Base-by-base conservation (phyloP, 1,140 invertebrate genomes). In the Trissolcus basalis region DNA sequence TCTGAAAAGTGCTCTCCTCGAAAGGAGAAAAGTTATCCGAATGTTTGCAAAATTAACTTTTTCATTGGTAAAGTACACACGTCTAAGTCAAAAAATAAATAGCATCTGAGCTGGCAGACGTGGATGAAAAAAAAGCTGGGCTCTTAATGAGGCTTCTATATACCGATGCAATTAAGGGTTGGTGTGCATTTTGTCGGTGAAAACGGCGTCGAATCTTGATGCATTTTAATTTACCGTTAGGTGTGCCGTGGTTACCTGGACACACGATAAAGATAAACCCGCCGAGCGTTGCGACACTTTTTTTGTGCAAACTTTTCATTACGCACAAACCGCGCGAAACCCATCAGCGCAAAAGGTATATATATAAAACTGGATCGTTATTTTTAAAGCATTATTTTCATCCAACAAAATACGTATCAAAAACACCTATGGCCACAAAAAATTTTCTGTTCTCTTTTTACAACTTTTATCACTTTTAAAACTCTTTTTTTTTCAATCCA, bases 211-310 rank as follows among this genome's bases (percentile, higher is more conserved):
- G 67, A 45, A 61, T 70, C 58, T 49, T 56, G 67, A 56, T 61
- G 56, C 50, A 43, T 70, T 70, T 70, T 70, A 48, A 70, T 61
- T 61, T 70, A 70, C 67, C 67, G 67, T 70, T 70, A 70, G 58
- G 56, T 27, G 56, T 44, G 51, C 45, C 58, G 53, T 33, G 51
- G 56, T 70, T 60, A 50, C 50, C 67, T 51, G 58, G 59, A 71
- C 59, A 58, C 39, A 50, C 32, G 68, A 58, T 51, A 56, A 71
- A 71, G 50, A 36, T 71, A 63, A 55, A 63, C 44, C 6, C 19
- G 19, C 19, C 68, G 50, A 71, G 61, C 61, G 35, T 63, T 70
- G 44, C 45, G 49, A 33, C 67, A 39, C 65, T 47, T 69, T 60
- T 69, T 69, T 58, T 39, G 6, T 3, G 19, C 19, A 39, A 39